phyloP scores from a whole-genome alignment of 64 coral and sea anemone genomes.

The Pocillopora verrucosa region DNA sequence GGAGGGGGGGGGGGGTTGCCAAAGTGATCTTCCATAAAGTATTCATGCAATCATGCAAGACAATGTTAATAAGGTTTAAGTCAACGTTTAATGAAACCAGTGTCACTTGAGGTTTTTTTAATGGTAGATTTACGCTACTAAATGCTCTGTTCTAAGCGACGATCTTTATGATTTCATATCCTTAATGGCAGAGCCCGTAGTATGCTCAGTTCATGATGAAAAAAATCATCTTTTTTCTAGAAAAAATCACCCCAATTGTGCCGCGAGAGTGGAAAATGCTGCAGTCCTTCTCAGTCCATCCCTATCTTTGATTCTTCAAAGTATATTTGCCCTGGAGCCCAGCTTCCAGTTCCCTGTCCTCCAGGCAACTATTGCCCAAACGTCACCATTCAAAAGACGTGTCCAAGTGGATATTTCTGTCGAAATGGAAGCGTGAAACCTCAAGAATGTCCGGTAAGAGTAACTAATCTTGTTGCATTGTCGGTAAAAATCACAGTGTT shows the following conservation, averaged over 20 bases:
- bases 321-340: slow-evolving; percentile 13
- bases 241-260: slow-evolving; percentile 24
- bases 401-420: slow-evolving; percentile 24
- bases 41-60: too few species aligned
- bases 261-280: slow-evolving; percentile 11
- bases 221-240: neutral
- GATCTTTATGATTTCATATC: too few species aligned
- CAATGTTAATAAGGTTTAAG: too few species aligned
- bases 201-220: neutral
- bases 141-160: too few species aligned
- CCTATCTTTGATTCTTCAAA: neutral
- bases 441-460: slow-evolving; percentile 37
- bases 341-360: slow-evolving; percentile 1
- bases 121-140: too few species aligned
- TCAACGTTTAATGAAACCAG: too few species aligned
- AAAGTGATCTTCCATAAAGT: too few species aligned
- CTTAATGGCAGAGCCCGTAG: neutral
- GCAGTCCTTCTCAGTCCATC: slow-evolving; percentile 25
- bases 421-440: slow-evolving; percentile 24
- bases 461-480: neutral
- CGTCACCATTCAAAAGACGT: slow-evolving; percentile 21
- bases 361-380: slow-evolving; percentile 26
- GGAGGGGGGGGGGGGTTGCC: too few species aligned
- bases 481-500: too few species aligned
- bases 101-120: too few species aligned